Base-by-base conservation (phyloP, 2,797 vertebrate genomes). In the Fundulus diaphanus region DNA sequence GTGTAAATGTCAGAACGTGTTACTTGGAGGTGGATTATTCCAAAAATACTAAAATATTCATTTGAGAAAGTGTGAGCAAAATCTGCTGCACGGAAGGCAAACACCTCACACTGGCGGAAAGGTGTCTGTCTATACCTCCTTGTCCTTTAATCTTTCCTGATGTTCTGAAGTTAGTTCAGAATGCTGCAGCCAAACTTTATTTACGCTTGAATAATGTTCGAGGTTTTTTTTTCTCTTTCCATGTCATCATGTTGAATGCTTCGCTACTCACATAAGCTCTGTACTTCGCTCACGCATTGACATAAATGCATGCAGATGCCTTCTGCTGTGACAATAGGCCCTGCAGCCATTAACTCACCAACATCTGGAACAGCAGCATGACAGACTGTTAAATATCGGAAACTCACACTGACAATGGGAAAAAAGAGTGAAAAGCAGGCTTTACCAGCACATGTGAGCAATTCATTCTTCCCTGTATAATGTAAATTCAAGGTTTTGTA, bases 341-440 rank as follows among this genome's bases (percentile, higher is more conserved):
- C 49, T 1, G 72, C 0, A 7, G 82, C 68, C 78, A 31, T 69
- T 24, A 40, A 67, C 27, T 42, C 22, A 35, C 44, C 52, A 49
- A 73, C 70, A 69, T 77, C 73, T 68, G 56, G 79, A 68, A 70
- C 70, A 6, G 40, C 29, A 35, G 76, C 66, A 63, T 52, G 82
- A 77, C 49, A 71, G 81, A 72, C 72, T 70, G 9, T 3, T 59
- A 48, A n/a, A 31, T 33, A 6, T 33, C n/a, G 15, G 18, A n/a
- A 31, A 48, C 33, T 68, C 33, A 48, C 44, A 31, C 7, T 35
- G 15, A 37, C 11, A 27, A 44, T 48, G n/a, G 31, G 29, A 69
- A 51, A 11, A 49, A 49, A 18, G 29, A 0, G 8, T 16, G 15
- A 7, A 20, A 68, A 67, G 20, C 31, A 8, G 24, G 24, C 7